Base-by-base conservation (phyloP, 2,113 vertebrate genomes). In the Polypterus senegalus region DNA sequence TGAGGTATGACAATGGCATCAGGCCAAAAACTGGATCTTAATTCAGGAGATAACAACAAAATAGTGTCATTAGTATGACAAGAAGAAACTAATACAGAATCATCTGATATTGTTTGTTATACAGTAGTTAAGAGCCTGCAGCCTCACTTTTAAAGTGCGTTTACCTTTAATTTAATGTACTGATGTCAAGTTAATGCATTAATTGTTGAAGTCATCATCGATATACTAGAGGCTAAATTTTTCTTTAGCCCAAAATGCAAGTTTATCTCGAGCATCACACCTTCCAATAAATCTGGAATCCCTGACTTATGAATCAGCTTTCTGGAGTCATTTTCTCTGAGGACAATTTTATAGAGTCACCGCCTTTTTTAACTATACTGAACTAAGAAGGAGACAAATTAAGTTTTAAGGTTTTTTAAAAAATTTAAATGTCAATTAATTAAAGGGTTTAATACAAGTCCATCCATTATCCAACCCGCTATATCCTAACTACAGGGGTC, bases 131-230 rank as follows among this genome's bases (percentile, higher is more conserved):
- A 68, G 45, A 54, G 5, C 9, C 3, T 7, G 48, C 10, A 59
- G 27, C 27, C 27, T 27, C 27, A 27, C 27, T 27, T 27, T 70
- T 2, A 70, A 45, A 60, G 61, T 66, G 49, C 46, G 46, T 7
- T 64, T 64, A 7, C 60, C 43, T 64, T 65, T 4, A 27, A 27
- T 27, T 27, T 70, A 59, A 65, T 27, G 65, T n/a, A 65, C 57
- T 5, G 62, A 67, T 9, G 59, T 62, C 48, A 67, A 57, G 3
- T 70, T 70, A 45, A 67, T 70, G 43, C 64, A 65, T 46, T n/a
- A n/a, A n/a, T 55, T 60, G 7, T 70, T 62, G 45, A 67, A 70
- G 27, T 67, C 65, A 46, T 48, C 1, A 56, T 67, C 68, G 55
- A 64, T 58, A 47, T 62, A 70, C 4, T 67, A 65, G 46, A 64